Evolutionary conservation across 64 coral and sea anemone genomes (phyloP).

Genomic region (Cladopsammia gracilis): DNA sequence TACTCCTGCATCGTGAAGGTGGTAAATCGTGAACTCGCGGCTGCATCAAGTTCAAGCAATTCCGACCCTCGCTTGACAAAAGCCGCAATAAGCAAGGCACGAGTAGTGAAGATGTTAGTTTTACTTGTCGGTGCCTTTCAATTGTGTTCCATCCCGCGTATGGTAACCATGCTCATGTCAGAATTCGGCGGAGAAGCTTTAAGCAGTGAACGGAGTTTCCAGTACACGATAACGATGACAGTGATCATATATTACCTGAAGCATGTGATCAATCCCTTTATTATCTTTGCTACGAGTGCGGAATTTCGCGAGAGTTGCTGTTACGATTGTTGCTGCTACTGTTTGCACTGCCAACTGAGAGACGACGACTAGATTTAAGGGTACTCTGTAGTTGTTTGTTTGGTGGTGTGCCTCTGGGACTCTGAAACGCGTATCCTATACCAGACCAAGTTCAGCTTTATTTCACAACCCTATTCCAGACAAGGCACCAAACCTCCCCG

Average conservation of each 20-base stretch:
- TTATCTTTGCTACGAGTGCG: constrained; percentile 86
- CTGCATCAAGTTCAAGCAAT: constrained; percentile 1
- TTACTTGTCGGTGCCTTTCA: constrained; percentile 77
- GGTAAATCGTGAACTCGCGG: constrained; percentile 36
- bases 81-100: constrained; percentile 29
- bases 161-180: constrained; percentile 61
- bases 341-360: neutral
- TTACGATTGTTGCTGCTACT: neutral
- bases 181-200: constrained; percentile 44
- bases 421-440: too few species aligned
- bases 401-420: too few species aligned
- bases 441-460: too few species aligned
- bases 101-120: constrained; percentile 83
- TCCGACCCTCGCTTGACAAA: neutral
- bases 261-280: constrained; percentile 91
- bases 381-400: too few species aligned
- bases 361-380: neutral
- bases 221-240: constrained; percentile 63
- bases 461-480: too few species aligned
- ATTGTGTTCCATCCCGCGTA: constrained; percentile 82
- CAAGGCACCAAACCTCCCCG: too few species aligned
- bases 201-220: neutral
- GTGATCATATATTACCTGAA: constrained; percentile 83
- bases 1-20: constrained; percentile 75
- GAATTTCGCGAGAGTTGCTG: constrained; percentile 67